These are phyloP conservation scores for Nematolebias whitei DNA, from an alignment of 2,113 vertebrate species.

Conservation along the genomic window DNA sequence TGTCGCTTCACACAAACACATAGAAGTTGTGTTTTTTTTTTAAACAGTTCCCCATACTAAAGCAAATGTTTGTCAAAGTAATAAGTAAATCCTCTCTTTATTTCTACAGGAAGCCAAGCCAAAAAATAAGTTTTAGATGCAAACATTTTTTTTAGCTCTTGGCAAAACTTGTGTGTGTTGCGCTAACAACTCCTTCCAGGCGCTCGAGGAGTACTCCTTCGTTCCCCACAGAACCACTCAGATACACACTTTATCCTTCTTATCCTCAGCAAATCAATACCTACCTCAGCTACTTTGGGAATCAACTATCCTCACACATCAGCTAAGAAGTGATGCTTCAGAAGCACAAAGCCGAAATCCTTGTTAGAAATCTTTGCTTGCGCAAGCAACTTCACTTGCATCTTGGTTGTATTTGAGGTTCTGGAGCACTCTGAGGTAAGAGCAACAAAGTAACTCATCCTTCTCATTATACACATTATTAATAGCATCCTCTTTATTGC, in stretches of 20 bases:
- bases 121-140: slow-evolving; percentile 45
- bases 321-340: slow-evolving; percentile 54
- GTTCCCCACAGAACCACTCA: slow-evolving; percentile 50
- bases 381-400: slow-evolving; percentile 44
- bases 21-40: too few species aligned
- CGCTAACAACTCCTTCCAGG: slow-evolving; percentile 49
- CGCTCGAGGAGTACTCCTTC: slow-evolving; percentile 47
- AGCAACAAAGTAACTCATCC: slow-evolving; percentile 14
- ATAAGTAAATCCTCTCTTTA: slow-evolving; percentile 20
- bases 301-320: slow-evolving; percentile 62
- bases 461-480: slow-evolving; percentile 6
- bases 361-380: slow-evolving; percentile 59
- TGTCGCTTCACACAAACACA: too few species aligned
- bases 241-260: slow-evolving; percentile 62
- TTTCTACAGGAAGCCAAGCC: slow-evolving; percentile 15
- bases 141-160: slow-evolving; percentile 34
- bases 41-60: too few species aligned
- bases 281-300: slow-evolving; percentile 67
- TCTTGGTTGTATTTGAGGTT: slow-evolving; percentile 23
- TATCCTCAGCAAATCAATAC: slow-evolving; percentile 73
- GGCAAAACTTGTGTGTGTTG: slow-evolving; percentile 45
- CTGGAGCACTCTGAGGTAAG: slow-evolving; percentile 3
- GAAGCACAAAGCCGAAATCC: slow-evolving; percentile 62
- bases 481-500: background rate
- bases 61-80: background rate